These are phyloP conservation scores for Zoanthus gigantus DNA, from an alignment of 92 coral and sea anemone species.

Conservation along the genomic window DNA sequence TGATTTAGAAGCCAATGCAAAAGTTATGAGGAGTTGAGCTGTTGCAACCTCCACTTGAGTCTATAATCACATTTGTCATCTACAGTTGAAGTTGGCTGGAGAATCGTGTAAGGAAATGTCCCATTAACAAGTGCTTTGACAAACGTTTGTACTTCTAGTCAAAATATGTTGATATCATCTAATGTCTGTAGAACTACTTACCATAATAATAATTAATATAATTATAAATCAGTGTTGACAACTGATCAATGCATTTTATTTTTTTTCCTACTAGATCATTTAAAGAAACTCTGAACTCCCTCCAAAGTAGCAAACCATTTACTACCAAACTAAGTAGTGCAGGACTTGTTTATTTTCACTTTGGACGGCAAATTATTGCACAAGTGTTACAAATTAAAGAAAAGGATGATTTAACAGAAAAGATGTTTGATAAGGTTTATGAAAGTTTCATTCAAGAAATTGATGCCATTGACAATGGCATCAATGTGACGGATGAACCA, in stretches of 20 bases:
- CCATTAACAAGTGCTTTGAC: too few relatives aligned
- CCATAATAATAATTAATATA: too few relatives aligned
- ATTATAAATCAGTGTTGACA: neutral
- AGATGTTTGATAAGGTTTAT: conserved; percentile 90
- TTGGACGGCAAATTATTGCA: conserved; percentile 81
- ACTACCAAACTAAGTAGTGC: conserved; percentile 94
- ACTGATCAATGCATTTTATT: neutral
- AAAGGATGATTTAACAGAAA: conserved; percentile 69
- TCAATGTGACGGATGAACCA: conserved; percentile 81
- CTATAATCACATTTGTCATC: too few relatives aligned
- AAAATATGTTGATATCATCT: too few relatives aligned
- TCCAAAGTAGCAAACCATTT: conserved; percentile 76
- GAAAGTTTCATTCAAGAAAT: conserved; percentile 89
- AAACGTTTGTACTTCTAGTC: too few relatives aligned
- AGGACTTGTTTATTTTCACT: conserved; percentile 93
- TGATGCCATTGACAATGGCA: conserved; percentile 98
- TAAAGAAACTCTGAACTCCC: conserved; percentile 83
- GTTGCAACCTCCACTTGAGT: too few relatives aligned
- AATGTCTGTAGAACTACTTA: too few relatives aligned
- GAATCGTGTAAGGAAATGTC: too few relatives aligned
- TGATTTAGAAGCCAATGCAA: too few relatives aligned
- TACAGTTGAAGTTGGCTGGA: too few relatives aligned
- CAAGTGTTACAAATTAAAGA: conserved; percentile 70
- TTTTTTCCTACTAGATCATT: conserved; percentile 76
- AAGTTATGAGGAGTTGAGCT: too few relatives aligned